A percentile compares a stretch with the other conserved stretches of the same genome.
phyloP scores from a whole-genome alignment of 2,888 invertebrate species.

The Tineola bisselliella region DNA sequence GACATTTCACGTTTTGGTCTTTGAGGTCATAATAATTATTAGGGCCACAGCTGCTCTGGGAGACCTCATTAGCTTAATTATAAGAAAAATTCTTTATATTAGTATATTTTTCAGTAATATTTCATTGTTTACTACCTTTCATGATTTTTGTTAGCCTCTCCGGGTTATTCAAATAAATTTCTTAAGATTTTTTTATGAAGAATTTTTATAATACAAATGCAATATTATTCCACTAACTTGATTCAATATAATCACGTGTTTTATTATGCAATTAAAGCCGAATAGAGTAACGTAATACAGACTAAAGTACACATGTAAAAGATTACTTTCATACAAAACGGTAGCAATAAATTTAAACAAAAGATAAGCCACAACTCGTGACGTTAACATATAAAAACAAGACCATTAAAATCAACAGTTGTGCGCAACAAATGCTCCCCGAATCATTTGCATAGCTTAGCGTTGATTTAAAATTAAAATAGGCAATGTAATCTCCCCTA shows the following conservation, averaged over 20 bases:
- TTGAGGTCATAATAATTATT: not conserved
- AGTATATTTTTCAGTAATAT: not conserved
- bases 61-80: conserved; percentile 13
- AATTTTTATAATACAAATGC: no score
- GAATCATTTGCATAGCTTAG: conserved; percentile 19
- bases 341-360: not conserved
- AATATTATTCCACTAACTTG: no score
- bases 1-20: not conserved
- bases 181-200: not conserved
- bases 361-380: conserved; percentile 1
- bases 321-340: not conserved
- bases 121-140: not conserved
- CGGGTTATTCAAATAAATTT: not conserved
- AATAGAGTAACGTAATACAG: no score
- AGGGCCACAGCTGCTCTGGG: conserved; percentile 4
- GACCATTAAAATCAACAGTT: conserved; percentile 10
- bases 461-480: conserved; percentile 24
- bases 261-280: no score
- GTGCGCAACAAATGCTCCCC: conserved; percentile 13
- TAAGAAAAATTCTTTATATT: conserved; percentile 8
- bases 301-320: no score
- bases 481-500: conserved; percentile 16
- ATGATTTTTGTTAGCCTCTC: not conserved
- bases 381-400: not conserved
- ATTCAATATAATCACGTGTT: no score